These are phyloP conservation scores for Arrhamphus sclerolepis DNA, from an alignment of 2,797 vertebrate genomes.

Conservation along the genomic window DNA sequence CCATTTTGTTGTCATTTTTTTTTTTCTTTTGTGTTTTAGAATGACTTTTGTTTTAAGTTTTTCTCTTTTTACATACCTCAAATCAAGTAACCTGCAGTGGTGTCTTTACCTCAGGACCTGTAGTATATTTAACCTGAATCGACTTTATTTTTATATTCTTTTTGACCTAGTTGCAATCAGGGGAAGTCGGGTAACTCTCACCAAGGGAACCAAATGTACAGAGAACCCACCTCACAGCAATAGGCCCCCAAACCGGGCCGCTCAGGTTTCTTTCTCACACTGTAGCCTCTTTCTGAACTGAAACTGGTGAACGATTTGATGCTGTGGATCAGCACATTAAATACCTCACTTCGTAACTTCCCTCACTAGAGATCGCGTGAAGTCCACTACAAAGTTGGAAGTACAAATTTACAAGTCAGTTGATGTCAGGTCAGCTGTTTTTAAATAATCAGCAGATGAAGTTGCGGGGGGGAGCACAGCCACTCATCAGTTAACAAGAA, in stretches of 20 bases:
- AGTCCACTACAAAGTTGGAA: slow-evolving; percentile 16
- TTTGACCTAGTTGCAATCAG: slow-evolving; percentile 74
- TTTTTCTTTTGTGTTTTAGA: slow-evolving; percentile 74
- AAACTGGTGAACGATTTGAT: slow-evolving; percentile 51
- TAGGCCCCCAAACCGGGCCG: slow-evolving; percentile 30
- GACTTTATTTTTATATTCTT: slow-evolving; percentile 80
- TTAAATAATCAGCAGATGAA: slow-evolving; percentile 40
- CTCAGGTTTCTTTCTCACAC: slow-evolving; percentile 49
- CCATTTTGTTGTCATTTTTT: slow-evolving; percentile 73
- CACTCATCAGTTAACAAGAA: slow-evolving; percentile 5
- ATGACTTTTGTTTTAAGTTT: slow-evolving; percentile 66
- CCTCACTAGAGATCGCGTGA: slow-evolving; percentile 25
- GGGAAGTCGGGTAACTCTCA: slow-evolving; percentile 65
- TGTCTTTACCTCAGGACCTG: slow-evolving; percentile 83
- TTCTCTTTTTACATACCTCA: slow-evolving; percentile 82
- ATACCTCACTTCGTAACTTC: slow-evolving; percentile 48
- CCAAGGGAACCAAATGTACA: slow-evolving; percentile 52
- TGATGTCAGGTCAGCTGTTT: slow-evolving; percentile 32
- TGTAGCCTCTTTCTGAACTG: slow-evolving; percentile 47
- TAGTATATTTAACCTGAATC: slow-evolving; percentile 80
- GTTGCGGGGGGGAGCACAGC: slow-evolving; percentile 4
- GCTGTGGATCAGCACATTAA: slow-evolving; percentile 71
- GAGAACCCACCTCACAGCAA: slow-evolving; percentile 47
- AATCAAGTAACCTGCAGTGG: slow-evolving; percentile 79
- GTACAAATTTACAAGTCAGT: slow-evolving; percentile 10